Evolutionary conservation across 2,113 vertebrate genomes (phyloP).

Genomic region (Dipodomys merriami): DNA sequence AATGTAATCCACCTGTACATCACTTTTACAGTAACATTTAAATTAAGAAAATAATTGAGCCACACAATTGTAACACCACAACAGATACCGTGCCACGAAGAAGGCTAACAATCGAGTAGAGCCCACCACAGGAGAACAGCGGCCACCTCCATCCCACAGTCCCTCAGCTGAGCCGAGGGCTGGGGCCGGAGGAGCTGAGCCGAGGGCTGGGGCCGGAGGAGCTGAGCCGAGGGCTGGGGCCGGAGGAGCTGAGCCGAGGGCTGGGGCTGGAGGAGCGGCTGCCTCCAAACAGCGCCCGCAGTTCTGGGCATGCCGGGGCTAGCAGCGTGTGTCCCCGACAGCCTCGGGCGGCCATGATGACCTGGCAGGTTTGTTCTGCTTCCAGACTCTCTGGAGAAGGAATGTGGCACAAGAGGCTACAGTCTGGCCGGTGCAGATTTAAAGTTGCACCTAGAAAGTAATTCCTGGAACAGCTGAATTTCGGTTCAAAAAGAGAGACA

Average conservation of each 20-base stretch:
- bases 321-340: accelerated
- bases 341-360: not conserved
- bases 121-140: too few relatives aligned
- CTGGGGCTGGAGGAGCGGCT: too few relatives aligned
- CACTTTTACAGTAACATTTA: too few relatives aligned
- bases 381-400: not conserved
- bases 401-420: not conserved
- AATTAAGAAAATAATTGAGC: not conserved
- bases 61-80: not conserved
- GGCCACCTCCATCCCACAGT: accelerated
- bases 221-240: not conserved
- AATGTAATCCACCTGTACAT: too few relatives aligned
- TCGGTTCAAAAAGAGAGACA: not conserved
- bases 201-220: not conserved
- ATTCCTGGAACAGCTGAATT: not conserved
- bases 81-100: accelerated
- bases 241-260: too few relatives aligned
- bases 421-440: not conserved
- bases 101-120: not conserved
- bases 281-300: too few relatives aligned
- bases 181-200: too few relatives aligned
- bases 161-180: too few relatives aligned
- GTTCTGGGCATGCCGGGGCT: too few relatives aligned
- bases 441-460: not conserved
- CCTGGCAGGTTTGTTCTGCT: not conserved